Evolutionary conservation across 2,797 vertebrate species (phyloP).

Genomic region (Mycteria americana): DNA sequence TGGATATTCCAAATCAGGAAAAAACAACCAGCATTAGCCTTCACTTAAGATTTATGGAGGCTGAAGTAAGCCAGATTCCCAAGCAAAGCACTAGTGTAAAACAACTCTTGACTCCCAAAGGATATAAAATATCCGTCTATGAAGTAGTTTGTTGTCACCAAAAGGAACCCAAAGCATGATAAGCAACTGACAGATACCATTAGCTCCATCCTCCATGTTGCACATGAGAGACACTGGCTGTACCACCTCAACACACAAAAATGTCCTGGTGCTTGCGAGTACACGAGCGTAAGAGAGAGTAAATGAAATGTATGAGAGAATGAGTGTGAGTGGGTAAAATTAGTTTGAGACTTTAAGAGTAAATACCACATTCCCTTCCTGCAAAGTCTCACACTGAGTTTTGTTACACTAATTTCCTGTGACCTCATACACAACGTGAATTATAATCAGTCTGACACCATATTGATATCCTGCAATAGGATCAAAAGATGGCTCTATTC

Average conservation of each 20-base stretch:
- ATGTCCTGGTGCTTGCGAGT: background rate
- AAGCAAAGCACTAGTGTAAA: background rate
- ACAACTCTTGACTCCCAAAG: background rate
- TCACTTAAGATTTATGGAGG: background rate
- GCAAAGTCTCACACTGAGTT: background rate
- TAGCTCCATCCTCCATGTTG: background rate
- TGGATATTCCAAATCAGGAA: background rate
- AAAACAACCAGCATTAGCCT: background rate
- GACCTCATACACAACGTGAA: background rate
- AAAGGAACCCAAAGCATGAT: background rate
- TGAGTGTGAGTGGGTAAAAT: background rate
- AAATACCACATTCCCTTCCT: background rate
- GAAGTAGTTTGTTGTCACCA: background rate
- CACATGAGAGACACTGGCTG: background rate
- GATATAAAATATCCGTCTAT: background rate
- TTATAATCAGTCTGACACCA: background rate
- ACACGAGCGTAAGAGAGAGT: background rate
- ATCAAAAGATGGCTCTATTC: background rate
- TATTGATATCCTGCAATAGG: rapidly evolving
- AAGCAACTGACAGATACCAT: background rate
- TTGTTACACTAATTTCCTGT: background rate
- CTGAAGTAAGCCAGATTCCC: background rate
- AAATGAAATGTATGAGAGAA: background rate
- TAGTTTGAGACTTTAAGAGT: background rate
- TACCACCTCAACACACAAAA: background rate